Conservation (phyloP, 2,888 invertebrate species). For the Shargacucullia verbasci region DNA sequence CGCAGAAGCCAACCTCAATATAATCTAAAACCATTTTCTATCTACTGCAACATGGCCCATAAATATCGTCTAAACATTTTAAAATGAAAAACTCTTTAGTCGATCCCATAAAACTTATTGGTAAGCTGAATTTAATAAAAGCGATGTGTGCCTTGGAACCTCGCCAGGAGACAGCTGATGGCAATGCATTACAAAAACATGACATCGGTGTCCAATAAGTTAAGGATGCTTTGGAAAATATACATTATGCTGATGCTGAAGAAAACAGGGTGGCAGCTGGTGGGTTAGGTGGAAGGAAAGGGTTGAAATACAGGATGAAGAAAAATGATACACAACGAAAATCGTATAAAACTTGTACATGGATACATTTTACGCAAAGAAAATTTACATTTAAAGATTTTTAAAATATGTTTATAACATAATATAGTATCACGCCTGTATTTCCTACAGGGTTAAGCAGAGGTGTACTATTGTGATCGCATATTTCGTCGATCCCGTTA, state of each 20-base stretch:
- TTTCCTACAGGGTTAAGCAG: too few relatives aligned
- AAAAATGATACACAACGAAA: too few relatives aligned
- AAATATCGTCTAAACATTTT: constrained; percentile 35
- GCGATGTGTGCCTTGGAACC: constrained; percentile 38
- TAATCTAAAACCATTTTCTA: background rate
- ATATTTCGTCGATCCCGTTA: too few relatives aligned
- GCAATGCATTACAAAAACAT: constrained; percentile 41
- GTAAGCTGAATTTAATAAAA: constrained; percentile 53
- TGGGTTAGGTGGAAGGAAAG: background rate
- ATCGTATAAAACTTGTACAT: too few relatives aligned
- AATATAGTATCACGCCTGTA: too few relatives aligned
- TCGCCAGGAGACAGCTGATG: constrained; percentile 38
- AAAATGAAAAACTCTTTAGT: constrained; percentile 12
- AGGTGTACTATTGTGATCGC: too few relatives aligned
- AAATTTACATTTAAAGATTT: too few relatives aligned
- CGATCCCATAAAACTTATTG: constrained; percentile 26
- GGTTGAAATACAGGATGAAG: too few relatives aligned
- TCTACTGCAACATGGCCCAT: constrained; percentile 8
- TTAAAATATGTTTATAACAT: too few relatives aligned
- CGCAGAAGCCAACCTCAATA: background rate
- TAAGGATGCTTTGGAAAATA: constrained; percentile 13
- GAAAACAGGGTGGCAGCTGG: constrained; percentile 5
- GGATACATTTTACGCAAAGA: background rate
- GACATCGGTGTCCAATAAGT: constrained; percentile 30
- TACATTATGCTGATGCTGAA: constrained; percentile 29